Percentiles rank a stretch among this genome's conserved stretches.
These are phyloP conservation scores for Venusia cambrica DNA, from an alignment of 2,888 invertebrate species.

Conservation along the genomic window DNA sequence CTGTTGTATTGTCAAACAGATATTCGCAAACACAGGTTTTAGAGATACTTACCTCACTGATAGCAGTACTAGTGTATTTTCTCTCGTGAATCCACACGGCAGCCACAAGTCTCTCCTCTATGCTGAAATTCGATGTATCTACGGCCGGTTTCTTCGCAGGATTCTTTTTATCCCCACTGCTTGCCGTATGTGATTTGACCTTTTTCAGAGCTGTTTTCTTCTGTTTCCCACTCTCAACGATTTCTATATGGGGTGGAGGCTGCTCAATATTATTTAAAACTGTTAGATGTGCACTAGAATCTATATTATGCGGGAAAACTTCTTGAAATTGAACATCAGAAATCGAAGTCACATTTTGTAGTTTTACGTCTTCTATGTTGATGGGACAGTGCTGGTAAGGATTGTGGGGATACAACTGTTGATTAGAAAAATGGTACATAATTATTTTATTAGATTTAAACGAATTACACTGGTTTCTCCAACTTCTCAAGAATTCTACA, in stretches of 20 bases:
- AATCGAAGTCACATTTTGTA: conserved; percentile 20
- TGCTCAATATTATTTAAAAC: conserved; percentile 5
- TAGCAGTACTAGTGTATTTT: conserved; percentile 46
- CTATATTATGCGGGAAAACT: conserved; percentile 21
- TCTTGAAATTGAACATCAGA: conserved; percentile 22
- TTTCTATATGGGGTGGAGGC: not conserved
- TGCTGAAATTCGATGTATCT: conserved; percentile 53
- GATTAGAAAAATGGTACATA: conserved; percentile 58
- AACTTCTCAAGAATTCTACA: no score
- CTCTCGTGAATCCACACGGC: conserved; percentile 76
- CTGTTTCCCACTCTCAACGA: conserved; percentile 14
- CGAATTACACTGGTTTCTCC: no score
- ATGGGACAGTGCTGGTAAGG: conserved; percentile 35
- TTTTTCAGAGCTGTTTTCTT: conserved; percentile 19
- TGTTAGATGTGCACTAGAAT: conserved; percentile 15
- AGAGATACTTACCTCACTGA: conserved; percentile 40
- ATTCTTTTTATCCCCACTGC: conserved; percentile 20
- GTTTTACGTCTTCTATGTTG: conserved; percentile 28
- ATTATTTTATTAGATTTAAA: conserved; percentile 1
- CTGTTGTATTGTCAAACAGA: no score
- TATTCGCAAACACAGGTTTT: no score
- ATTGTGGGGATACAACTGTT: conserved; percentile 35
- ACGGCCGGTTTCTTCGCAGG: conserved; percentile 29
- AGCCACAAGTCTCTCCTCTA: conserved; percentile 66
- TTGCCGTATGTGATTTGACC: conserved; percentile 8